Evolutionary conservation across 2,888 invertebrate species (phyloP).

Genomic region (Luffia ferchaultella): DNA sequence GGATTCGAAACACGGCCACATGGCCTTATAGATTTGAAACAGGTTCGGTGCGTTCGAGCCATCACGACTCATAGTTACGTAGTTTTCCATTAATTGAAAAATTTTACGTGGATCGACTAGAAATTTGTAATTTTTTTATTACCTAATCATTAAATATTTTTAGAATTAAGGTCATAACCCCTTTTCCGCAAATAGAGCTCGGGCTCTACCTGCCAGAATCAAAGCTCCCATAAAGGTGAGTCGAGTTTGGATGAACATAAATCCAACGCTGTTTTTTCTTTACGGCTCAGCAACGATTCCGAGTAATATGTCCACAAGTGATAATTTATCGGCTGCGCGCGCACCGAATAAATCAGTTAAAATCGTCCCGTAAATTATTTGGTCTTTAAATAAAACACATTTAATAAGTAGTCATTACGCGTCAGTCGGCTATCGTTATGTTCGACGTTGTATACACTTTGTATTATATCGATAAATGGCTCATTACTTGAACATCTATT

Average conservation of each 20-base stretch:
- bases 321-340: conserved; percentile 16
- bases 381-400: conserved; percentile 14
- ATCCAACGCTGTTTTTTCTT: conserved; percentile 2
- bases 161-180: too few species aligned
- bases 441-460: not conserved
- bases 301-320: conserved; percentile 15
- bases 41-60: too few species aligned
- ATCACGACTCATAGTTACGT: too few species aligned
- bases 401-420: conserved; percentile 15
- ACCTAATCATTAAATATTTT: too few species aligned
- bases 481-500: too few species aligned
- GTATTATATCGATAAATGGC: not conserved
- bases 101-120: too few species aligned
- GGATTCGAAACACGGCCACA: too few species aligned
- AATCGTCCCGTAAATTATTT: conserved; percentile 16
- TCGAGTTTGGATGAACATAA: not conserved
- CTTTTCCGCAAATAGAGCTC: not conserved
- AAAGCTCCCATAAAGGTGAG: not conserved
- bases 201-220: not conserved
- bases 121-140: too few species aligned
- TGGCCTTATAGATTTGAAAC: too few species aligned
- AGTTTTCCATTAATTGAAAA: too few species aligned
- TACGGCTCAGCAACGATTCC: conserved; percentile 8
- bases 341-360: conserved; percentile 16
- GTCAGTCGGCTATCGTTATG: conserved; percentile 9